Evolutionary conservation across 2,797 vertebrate species (phyloP).

Genomic region (Sebastes ruberrimus): DNA sequence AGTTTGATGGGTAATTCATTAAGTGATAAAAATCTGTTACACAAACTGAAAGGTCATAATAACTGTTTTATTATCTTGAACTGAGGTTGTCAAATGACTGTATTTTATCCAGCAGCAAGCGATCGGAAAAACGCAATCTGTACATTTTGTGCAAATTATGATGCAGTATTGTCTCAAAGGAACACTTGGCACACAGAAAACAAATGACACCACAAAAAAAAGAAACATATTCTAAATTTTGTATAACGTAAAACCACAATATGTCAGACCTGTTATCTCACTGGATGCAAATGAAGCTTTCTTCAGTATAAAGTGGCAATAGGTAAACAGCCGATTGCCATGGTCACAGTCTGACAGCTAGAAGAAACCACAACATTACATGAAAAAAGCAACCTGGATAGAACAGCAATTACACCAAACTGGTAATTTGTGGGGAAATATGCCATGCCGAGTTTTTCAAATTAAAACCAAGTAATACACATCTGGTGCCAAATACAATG

Average conservation of each 20-base stretch:
- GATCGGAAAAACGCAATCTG: slow-evolving; percentile 25
- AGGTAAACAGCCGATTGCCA: background rate
- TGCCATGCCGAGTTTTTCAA: background rate
- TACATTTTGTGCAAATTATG: slow-evolving; percentile 58
- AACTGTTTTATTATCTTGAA: slow-evolving; percentile 59
- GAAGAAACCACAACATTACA: background rate
- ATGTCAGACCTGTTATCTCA: slow-evolving; percentile 21
- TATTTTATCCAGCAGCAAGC: slow-evolving; percentile 51
- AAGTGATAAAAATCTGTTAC: background rate
- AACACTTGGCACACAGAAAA: slow-evolving; percentile 43
- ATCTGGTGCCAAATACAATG: background rate
- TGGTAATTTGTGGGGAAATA: background rate
- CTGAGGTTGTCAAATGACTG: slow-evolving; percentile 35
- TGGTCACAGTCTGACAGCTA: background rate
- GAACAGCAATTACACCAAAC: slow-evolving; percentile 14
- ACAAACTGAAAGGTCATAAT: slow-evolving; percentile 25
- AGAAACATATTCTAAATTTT: background rate
- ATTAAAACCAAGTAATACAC: background rate
- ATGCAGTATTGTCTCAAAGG: slow-evolving; percentile 29
- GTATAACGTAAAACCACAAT: slow-evolving; percentile 8
- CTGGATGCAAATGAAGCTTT: background rate
- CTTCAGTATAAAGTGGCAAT: background rate
- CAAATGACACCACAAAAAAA: slow-evolving; percentile 2
- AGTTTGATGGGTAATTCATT: background rate
- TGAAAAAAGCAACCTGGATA: slow-evolving; percentile 7